Conservation (phyloP, 2,113 vertebrate genomes). For the Coregonus clupeaformis region DNA sequence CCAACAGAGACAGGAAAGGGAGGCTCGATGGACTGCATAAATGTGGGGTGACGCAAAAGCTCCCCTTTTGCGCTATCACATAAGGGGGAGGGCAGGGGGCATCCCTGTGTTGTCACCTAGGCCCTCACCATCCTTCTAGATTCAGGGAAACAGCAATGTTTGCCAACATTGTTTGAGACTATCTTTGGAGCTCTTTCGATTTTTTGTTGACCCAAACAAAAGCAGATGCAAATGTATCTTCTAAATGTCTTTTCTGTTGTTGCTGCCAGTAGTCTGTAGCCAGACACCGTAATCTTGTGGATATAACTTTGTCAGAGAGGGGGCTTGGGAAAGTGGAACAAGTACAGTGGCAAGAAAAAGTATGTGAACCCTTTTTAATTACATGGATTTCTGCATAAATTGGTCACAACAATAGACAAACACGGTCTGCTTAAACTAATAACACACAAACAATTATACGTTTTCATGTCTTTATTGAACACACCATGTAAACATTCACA, state of each 20-base stretch:
- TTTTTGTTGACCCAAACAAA: background rate
- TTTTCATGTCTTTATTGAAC: no score
- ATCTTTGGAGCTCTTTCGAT: background rate
- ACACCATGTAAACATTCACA: no score
- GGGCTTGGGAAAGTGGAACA: no score
- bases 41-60: constrained; percentile 47
- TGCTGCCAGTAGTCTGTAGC: no score
- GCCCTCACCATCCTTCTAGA: constrained; percentile 27
- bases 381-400: no score
- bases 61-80: constrained; percentile 38
- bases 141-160: constrained; percentile 30
- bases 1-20: constrained; percentile 32
- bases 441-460: no score
- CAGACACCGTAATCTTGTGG: no score
- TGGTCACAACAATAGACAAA: no score
- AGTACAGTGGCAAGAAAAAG: no score
- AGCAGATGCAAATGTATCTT: background rate
- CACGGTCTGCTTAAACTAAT: no score
- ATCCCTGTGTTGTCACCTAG: constrained; percentile 27
- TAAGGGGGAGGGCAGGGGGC: constrained; percentile 11
- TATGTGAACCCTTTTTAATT: no score
- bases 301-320: no score
- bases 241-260: background rate
- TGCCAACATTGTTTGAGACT: background rate
- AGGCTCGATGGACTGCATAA: constrained; percentile 39